Evolutionary conservation across 2,888 invertebrate species (phyloP).

Genomic region (Bombylius discolor): DNA sequence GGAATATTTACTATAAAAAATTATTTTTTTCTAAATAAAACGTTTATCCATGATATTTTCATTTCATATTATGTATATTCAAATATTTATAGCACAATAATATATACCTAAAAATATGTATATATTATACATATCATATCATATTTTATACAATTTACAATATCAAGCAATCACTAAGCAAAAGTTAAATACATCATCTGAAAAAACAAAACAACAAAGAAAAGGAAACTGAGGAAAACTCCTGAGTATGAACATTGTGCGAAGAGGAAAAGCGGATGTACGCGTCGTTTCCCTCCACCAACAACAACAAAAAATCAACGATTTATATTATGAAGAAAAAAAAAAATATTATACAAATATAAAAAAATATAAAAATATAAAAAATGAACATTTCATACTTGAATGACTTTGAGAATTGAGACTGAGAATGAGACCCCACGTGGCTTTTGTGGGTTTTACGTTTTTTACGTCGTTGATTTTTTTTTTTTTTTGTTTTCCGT

Average conservation of each 20-base stretch:
- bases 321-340: not conserved
- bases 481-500: not conserved
- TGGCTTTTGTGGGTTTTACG: constrained; percentile 1
- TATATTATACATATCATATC: not conserved
- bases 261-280: constrained; percentile 10
- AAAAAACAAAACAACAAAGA: not conserved
- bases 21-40: too few relatives aligned
- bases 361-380: constrained; percentile 5
- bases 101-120: too few relatives aligned
- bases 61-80: too few relatives aligned
- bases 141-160: not conserved
- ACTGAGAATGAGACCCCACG: constrained; percentile 1
- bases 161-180: constrained; percentile 1
- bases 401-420: constrained; percentile 4
- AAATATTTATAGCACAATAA: too few relatives aligned
- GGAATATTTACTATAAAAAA: too few relatives aligned
- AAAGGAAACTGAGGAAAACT: constrained; percentile 5
- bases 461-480: not conserved
- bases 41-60: too few relatives aligned
- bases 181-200: constrained; percentile 4
- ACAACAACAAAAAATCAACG: not conserved
- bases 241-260: constrained; percentile 1
- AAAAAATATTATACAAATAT: not conserved
- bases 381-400: constrained; percentile 8
- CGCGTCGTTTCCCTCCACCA: constrained; percentile 12